phyloP scores from a whole-genome alignment of 1,140 invertebrate species.

The Drosophila biarmipes region DNA sequence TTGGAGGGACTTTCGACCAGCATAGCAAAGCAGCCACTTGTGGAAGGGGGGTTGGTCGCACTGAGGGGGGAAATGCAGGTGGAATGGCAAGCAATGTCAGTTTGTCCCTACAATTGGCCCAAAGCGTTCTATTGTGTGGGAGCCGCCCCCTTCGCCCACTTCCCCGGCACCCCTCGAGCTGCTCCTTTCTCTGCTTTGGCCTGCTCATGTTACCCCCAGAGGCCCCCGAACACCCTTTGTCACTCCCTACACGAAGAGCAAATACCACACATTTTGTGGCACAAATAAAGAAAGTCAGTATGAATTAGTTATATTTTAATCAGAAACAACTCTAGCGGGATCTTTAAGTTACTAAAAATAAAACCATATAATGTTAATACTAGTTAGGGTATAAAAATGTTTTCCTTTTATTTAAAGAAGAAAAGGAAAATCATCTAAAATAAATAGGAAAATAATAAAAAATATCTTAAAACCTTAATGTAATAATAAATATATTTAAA shows the following conservation, averaged over 20 bases:
- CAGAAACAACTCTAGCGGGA: neutral
- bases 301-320: constrained; percentile 1
- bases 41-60: constrained; percentile 10
- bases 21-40: constrained; percentile 38
- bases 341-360: neutral
- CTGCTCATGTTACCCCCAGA: constrained; percentile 12
- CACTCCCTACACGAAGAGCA: neutral
- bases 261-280: neutral
- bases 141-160: neutral
- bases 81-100: constrained; percentile 38
- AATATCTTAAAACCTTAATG: too few species aligned
- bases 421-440: too few species aligned
- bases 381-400: too few species aligned
- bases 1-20: constrained; percentile 12
- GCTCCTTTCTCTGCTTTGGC: constrained; percentile 7
- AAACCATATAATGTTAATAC: too few species aligned
- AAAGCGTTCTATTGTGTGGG: constrained; percentile 52
- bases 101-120: constrained; percentile 54
- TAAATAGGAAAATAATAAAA: too few species aligned
- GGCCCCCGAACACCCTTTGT: neutral
- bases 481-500: too few species aligned
- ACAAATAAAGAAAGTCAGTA: neutral
- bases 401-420: too few species aligned
- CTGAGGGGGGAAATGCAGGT: constrained; percentile 22
- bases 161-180: neutral